Base-by-base conservation (phyloP, 2,888 invertebrate genomes). In the Argyresthia albistria region DNA sequence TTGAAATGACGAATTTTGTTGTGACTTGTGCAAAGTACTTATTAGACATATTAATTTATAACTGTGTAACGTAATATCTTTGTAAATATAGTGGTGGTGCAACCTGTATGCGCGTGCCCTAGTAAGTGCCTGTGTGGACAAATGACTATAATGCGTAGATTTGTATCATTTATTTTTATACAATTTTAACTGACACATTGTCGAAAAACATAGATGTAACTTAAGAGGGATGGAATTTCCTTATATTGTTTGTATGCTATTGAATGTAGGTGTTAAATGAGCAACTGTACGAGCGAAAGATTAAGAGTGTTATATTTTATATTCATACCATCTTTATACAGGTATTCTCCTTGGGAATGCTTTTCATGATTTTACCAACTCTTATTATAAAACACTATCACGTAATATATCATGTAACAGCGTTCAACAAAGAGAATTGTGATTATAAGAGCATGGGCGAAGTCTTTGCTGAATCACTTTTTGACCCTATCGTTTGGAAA, bases 11-110 rank as follows among this genome's bases (percentile, higher is more conserved):
- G 46, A 46, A 74, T 66, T 65, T 65, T 62, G 70, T 77, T 80
- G 77, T 83, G 79, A 80, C 77, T 76, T 84, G 84, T 83, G 86
- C 86, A 86, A 82, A 83, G 87, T 87, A 87, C 87, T 87, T 87
- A 87, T 76, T 87, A 87, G 87, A 72, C 73, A 79, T 83, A 84
- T 80, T 87, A 84, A 86, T 86, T 86, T 86, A 87, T 86, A 76
- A 71, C n/a, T 39, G 15, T 66, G 64, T 81, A 80, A 79, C 65
- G 71, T 76, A 74, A 69, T 78, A 77, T 70, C 68, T 52, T 36
- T 83, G 86, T 86, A 87, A 73, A 87, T 87, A 87, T 83, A 83
- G 78, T 53, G 56, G 58, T 78, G 35, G 51, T 46, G 59, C 78
- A 35, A 42, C n/a, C n/a, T 39, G n/a, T 39, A 39, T 11, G 9